Evolutionary conservation across 2,888 invertebrate species (phyloP).

Genomic region (Oegoconia quadripuncta): DNA sequence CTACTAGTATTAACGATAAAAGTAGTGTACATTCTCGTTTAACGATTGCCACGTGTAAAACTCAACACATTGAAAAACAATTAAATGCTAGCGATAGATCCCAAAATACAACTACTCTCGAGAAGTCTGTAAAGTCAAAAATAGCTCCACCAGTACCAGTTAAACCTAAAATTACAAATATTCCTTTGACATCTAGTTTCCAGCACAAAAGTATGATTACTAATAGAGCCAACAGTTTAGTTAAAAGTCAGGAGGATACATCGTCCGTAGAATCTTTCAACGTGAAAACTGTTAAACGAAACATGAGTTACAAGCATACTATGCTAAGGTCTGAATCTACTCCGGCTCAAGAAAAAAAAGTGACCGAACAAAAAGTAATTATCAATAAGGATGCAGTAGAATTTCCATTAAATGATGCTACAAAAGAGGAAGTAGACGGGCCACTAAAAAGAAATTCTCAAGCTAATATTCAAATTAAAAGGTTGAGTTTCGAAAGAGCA

Average conservation of each 20-base stretch:
- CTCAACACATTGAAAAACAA: constrained; percentile 22
- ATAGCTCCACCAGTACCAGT: constrained; percentile 82
- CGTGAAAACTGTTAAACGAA: constrained; percentile 50
- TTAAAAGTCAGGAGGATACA: constrained; percentile 41
- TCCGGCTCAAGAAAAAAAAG: constrained; percentile 30
- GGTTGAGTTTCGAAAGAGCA: constrained; percentile 69
- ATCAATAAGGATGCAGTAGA: constrained; percentile 22
- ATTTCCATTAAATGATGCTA: constrained; percentile 22
- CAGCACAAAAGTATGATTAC: constrained; percentile 29
- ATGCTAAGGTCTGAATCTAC: constrained; percentile 46
- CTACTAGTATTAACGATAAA: constrained; percentile 41
- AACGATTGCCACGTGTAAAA: constrained; percentile 37
- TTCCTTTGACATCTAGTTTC: constrained; percentile 33
- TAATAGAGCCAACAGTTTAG: constrained; percentile 27
- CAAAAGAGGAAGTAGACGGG: constrained; percentile 26
- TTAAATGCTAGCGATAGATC: constrained; percentile 24
- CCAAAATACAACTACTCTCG: constrained; percentile 30
- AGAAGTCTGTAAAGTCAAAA: constrained; percentile 62
- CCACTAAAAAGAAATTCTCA: constrained; percentile 35
- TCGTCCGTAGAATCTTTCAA: constrained; percentile 51
- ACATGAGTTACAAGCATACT: constrained; percentile 39
- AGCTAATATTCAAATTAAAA: constrained; percentile 65
- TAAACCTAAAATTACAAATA: constrained; percentile 75
- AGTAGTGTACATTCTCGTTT: constrained; percentile 35
- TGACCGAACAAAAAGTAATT: neutral